These are phyloP conservation scores for Daubentonia madagascariensis DNA, from an alignment of 2,113 vertebrate species.

Conservation along the genomic window DNA sequence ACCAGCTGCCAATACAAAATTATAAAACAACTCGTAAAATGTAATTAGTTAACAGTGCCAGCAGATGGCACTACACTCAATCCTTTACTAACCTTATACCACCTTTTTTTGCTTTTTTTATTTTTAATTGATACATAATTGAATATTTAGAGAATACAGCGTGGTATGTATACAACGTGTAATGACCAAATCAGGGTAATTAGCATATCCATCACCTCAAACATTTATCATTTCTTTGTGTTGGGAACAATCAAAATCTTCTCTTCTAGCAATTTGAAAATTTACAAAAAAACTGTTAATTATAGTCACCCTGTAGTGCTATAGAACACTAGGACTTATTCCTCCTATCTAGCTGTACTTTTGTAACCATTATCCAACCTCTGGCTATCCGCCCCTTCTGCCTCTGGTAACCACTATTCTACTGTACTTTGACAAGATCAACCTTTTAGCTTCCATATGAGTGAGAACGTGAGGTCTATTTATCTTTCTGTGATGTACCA, in stretches of 20 bases:
- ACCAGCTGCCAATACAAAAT: neutral
- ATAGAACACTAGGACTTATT: neutral
- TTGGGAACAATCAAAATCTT: neutral
- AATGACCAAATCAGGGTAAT: neutral
- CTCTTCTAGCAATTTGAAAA: neutral
- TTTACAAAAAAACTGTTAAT: neutral
- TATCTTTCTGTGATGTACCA: neutral
- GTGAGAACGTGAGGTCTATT: neutral
- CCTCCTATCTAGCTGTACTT: neutral
- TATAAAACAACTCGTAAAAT: neutral
- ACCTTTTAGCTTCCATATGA: neutral
- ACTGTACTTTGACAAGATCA: neutral
- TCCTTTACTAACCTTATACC: neutral
- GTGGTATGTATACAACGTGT: neutral
- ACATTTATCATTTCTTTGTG: neutral
- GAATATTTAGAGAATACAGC: neutral
- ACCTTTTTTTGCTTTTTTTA: neutral
- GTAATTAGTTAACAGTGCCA: slow-evolving; percentile 29
- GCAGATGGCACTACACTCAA: slow-evolving; percentile 57
- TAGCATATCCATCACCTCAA: neutral
- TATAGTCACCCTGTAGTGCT: neutral
- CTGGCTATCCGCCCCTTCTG: neutral
- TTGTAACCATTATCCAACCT: neutral
- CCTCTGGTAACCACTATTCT: neutral
- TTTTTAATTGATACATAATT: neutral